Evolutionary conservation across 1,140 invertebrate genomes (phyloP).

Genomic region (Drosophila teissieri): DNA sequence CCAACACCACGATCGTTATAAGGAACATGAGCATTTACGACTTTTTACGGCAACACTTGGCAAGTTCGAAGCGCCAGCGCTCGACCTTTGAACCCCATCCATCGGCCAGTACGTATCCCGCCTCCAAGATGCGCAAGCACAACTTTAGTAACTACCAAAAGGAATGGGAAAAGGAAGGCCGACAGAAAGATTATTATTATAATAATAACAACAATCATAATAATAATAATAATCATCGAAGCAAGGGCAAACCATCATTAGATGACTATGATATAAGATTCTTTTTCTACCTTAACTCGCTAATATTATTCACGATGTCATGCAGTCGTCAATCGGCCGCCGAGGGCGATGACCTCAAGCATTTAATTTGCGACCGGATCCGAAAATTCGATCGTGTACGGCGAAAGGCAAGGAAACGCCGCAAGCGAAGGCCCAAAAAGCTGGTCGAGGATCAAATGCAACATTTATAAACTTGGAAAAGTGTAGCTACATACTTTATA

Average conservation of each 20-base stretch:
- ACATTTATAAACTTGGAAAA: neutral
- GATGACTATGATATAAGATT: conserved; percentile 75
- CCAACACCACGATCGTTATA: conserved; percentile 54
- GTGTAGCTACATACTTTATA: conserved; percentile 16
- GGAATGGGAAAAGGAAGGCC: conserved; percentile 8
- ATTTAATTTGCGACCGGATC: conserved; percentile 72
- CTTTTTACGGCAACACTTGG: conserved; percentile 59
- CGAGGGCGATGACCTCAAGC: conserved; percentile 72
- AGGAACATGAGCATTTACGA: conserved; percentile 73
- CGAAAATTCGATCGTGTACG: conserved; percentile 74
- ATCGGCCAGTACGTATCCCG: conserved; percentile 4
- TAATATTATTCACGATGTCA: conserved; percentile 75
- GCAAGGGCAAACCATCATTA: conserved; percentile 15
- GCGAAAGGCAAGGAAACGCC: conserved; percentile 73
- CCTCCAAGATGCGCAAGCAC: conserved; percentile 62
- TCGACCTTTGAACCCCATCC: neutral
- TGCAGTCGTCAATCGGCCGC: conserved; percentile 56
- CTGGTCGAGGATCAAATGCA: conserved; percentile 11
- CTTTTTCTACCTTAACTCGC: conserved; percentile 82
- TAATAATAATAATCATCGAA: conserved; percentile 29
- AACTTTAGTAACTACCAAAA: conserved; percentile 42
- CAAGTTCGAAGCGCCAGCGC: conserved; percentile 52
- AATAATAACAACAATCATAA: no score
- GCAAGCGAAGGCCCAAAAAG: conserved; percentile 51
- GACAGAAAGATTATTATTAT: conserved; percentile 4